Evolutionary conservation across 2,888 invertebrate genomes (phyloP).

Genomic region (Folsomia manolachei): DNA sequence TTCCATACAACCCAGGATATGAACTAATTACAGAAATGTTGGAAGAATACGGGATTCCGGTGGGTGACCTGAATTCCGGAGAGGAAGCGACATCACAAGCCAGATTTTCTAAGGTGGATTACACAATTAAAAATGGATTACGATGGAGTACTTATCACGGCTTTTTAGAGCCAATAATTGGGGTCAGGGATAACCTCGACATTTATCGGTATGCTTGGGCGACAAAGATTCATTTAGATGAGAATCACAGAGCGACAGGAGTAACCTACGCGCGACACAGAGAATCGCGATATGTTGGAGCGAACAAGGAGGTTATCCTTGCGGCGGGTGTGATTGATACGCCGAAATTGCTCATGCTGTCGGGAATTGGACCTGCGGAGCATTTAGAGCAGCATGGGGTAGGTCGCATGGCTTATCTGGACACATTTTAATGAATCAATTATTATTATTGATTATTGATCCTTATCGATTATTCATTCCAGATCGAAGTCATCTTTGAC

Average conservation of each 20-base stretch:
- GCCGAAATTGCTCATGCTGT: constrained; percentile 33
- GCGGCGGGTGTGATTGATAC: constrained; percentile 26
- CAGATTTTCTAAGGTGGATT: constrained; percentile 28
- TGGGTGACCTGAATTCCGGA: constrained; percentile 27
- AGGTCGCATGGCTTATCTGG: no score
- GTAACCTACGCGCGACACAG: constrained; percentile 33
- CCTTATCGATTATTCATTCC: background rate
- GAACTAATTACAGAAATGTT: constrained; percentile 20
- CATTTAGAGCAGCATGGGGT: constrained; percentile 24
- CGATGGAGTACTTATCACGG: constrained; percentile 29
- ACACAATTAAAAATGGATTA: constrained; percentile 31
- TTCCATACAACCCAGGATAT: constrained; percentile 27
- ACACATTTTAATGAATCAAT: background rate
- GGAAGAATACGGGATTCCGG: constrained; percentile 17
- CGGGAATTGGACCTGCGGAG: constrained; percentile 28
- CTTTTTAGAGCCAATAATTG: constrained; percentile 18
- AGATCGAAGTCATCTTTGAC: constrained; percentile 26
- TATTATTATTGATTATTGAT: background rate
- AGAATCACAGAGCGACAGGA: constrained; percentile 24
- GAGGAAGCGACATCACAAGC: background rate
- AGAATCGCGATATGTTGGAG: constrained; percentile 14
- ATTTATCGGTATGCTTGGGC: constrained; percentile 27
- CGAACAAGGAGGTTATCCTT: constrained; percentile 28
- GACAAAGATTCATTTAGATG: constrained; percentile 16
- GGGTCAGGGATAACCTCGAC: constrained; percentile 3